Base-by-base conservation (phyloP, 2,113 vertebrate genomes). In the Erythrolamprus reginae region DNA sequence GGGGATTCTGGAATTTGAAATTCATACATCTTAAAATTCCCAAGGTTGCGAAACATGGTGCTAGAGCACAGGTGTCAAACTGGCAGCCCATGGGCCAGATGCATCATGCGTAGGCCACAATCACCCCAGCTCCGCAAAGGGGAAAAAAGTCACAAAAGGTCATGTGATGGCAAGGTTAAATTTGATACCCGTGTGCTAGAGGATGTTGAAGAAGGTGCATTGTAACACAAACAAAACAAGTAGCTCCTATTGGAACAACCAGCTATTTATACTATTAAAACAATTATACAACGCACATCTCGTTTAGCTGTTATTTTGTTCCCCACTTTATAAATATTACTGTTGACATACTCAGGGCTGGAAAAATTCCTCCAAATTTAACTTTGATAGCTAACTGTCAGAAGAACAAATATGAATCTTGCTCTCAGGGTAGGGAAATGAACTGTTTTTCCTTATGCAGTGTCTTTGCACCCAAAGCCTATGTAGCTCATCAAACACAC, bases 381-480 rank as follows among this genome's bases (percentile, higher is more conserved):
- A 9, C 24, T 77, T 77, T 53, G 13, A 52, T 19, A 15, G 26
- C 4, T 48, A 84, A 56, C n/a, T 70, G 23, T 55, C 91, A n/a
- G 55, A 23, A 10, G 0, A 1, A 24, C 21, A 3, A 82, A 48
- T 28, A 83, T 47, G 56, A 58, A 45, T 87, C 89, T 55, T 10
- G 48, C 50, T 77, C 53, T 53, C 3, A 24, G 3, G 19, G 12
- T 77, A 50, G 65, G 56, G 19, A 45, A 87, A 13, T 2, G 13
- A 84, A 89, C 56, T 86, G 65, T 61, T 94, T 86, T 86, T 52
- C 23, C 15, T 58, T 77, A 89, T 21, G 12, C 28, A 47, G 38
- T 56, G 50, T 4, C 88, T 92, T 15, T 56, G 6, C 24, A 33
- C 91, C 88, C 56, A 89, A 92, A 95, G 93, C 53, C 50, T 15